Base-by-base conservation (phyloP, 92 coral and sea anemone genomes). In the Paramuricea clavata region DNA sequence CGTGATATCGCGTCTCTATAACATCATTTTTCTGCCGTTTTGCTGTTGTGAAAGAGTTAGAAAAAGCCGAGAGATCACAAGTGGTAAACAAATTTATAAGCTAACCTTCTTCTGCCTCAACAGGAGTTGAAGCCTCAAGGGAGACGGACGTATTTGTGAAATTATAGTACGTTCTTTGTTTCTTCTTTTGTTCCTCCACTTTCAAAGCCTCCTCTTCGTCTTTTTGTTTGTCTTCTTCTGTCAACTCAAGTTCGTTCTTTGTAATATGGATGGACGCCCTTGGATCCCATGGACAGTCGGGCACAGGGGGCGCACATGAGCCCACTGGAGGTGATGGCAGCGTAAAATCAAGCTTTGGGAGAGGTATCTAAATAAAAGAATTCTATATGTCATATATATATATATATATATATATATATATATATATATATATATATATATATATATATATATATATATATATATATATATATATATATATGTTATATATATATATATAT, bases 291-390 rank as follows among this genome's bases (percentile, higher is more conserved):
- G 99, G 99, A 56, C 95, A 91, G 73, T 96, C 99, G 36, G 99
- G 99, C 27, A 93, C 97, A 62, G 91, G 97, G 21, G 92, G 91
- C n/a, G 94, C 90, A 43, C 92, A 87, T 73, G 87, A 69, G 28
- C 99, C 98, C 81, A 96, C 95, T 19, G 95, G 82, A n/a, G 99
- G 99, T 83, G 99, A 96, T 71, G 99, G 99, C 36, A 94, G 94
- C 78, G 99, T 96, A 73, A 96, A 96, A 91, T 96, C 99, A 70
- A 96, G 92, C 77, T 93, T 93, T 21, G 99, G 98, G 23, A 95
- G 99, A 56, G 98, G 98, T 19, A 95, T 93, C 98, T 95, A 76
- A 44, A 36, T 3, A 49, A 26, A 33, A 35, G 35, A 34, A 27
- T 10, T 47, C n/a, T n/a, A n/a, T n/a, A n/a, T n/a, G n/a, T n/a